Evolutionary conservation across 2,113 vertebrate species (phyloP).

Genomic region (Struthio camelus): DNA sequence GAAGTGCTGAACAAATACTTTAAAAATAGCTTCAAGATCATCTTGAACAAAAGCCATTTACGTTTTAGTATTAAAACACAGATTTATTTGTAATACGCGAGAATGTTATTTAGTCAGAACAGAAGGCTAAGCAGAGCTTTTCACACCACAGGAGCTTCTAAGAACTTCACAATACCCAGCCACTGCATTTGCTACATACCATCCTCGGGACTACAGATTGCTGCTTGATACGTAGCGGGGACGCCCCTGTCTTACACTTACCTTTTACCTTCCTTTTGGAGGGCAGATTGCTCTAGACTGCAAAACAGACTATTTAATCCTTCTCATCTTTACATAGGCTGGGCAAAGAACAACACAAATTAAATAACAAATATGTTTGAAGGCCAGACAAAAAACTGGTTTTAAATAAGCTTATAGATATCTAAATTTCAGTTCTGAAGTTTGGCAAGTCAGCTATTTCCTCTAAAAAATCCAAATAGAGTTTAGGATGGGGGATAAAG

Average conservation of each 20-base stretch:
- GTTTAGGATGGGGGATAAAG: not conserved
- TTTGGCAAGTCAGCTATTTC: too few species aligned
- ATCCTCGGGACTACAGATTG: not conserved
- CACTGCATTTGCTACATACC: not conserved
- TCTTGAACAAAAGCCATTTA: not conserved
- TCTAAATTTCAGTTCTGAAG: too few species aligned
- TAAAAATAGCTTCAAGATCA: not conserved
- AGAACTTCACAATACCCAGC: not conserved
- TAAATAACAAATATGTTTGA: not conserved
- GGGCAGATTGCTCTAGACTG: not conserved
- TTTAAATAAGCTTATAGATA: not conserved
- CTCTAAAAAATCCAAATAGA: not conserved
- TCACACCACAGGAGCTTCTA: not conserved
- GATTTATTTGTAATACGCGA: not conserved
- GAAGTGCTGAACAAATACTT: not conserved
- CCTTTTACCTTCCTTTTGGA: not conserved
- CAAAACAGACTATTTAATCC: constrained; percentile 6
- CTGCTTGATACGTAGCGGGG: not conserved
- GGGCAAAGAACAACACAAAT: constrained; percentile 26
- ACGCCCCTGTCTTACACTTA: not conserved
- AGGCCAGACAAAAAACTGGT: constrained; percentile 37
- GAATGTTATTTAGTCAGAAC: not conserved
- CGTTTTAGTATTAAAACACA: not conserved
- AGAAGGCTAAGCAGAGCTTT: not conserved
- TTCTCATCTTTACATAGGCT: constrained; percentile 20